Evolutionary conservation across 2,113 vertebrate genomes (phyloP).

Genomic region (Struthio camelus): DNA sequence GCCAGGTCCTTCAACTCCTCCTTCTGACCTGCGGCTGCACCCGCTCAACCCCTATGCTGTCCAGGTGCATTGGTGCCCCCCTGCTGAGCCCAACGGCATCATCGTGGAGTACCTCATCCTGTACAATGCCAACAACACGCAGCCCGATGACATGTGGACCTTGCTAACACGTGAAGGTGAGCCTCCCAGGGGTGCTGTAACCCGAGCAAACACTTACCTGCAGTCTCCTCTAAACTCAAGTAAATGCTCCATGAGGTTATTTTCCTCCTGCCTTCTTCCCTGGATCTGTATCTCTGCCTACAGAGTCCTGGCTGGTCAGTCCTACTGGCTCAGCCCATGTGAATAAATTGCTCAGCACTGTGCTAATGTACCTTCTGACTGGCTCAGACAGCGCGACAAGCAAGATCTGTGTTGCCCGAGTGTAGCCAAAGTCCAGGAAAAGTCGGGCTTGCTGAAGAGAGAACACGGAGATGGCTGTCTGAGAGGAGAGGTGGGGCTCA

Average conservation of each 20-base stretch:
- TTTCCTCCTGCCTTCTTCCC: background rate
- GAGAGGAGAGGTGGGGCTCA: background rate
- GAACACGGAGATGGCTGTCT: background rate
- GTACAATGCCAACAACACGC: slow-evolving; percentile 86
- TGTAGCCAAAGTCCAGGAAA: too few relatives aligned
- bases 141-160: slow-evolving; percentile 90
- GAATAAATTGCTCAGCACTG: too few relatives aligned
- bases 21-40: slow-evolving; percentile 88
- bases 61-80: slow-evolving; percentile 93
- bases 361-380: too few relatives aligned
- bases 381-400: too few relatives aligned
- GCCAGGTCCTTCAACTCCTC: slow-evolving; percentile 90
- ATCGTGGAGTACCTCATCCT: slow-evolving; percentile 90
- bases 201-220: too few relatives aligned
- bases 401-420: too few relatives aligned
- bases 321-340: background rate
- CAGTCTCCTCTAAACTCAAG: background rate
- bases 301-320: background rate
- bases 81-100: slow-evolving; percentile 91
- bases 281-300: background rate
- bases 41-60: slow-evolving; percentile 87
- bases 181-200: background rate
- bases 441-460: background rate
- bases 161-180: slow-evolving; percentile 89
- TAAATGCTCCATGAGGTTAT: background rate